Evolutionary conservation across 2,797 vertebrate species (phyloP).

Genomic region (Sternarchorhynchus goeldii): DNA sequence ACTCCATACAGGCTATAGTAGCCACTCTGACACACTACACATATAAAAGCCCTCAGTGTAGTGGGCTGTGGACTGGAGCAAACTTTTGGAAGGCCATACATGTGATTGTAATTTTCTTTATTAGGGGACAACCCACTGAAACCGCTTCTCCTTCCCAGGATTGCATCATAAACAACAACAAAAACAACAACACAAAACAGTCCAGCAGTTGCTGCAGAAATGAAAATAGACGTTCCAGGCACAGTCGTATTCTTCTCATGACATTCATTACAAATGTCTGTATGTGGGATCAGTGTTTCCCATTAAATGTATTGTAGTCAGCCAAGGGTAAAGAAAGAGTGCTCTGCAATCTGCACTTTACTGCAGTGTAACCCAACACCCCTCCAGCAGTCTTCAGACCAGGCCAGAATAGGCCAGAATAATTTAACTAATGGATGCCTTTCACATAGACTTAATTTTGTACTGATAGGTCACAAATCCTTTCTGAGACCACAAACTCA

Average conservation of each 20-base stretch:
- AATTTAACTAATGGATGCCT: conserved; percentile 13
- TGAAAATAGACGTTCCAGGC: background rate
- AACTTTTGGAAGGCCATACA: conserved; percentile 10
- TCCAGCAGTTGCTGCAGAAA: background rate
- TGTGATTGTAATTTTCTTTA: conserved; percentile 23
- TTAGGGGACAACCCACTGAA: conserved; percentile 18
- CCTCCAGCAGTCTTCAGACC: background rate
- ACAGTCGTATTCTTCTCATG: background rate
- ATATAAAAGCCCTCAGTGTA: background rate
- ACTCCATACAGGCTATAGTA: background rate
- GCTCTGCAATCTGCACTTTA: background rate
- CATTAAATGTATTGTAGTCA: background rate
- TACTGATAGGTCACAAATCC: conserved; percentile 7
- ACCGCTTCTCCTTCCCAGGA: background rate
- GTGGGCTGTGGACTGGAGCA: background rate
- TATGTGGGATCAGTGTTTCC: conserved; percentile 7
- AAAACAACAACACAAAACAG: no score
- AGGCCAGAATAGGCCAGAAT: background rate
- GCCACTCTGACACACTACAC: background rate
- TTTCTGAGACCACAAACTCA: background rate
- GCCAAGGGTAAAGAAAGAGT: background rate
- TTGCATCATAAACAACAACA: background rate
- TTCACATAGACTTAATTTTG: conserved; percentile 6
- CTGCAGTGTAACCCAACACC: conserved; percentile 25
- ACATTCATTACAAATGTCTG: conserved; percentile 15